Evolutionary conservation across 2,797 vertebrate species (phyloP), one percentile per base, ranked within the genome.

Genomic region (Notolepis coatsorum): DNA sequence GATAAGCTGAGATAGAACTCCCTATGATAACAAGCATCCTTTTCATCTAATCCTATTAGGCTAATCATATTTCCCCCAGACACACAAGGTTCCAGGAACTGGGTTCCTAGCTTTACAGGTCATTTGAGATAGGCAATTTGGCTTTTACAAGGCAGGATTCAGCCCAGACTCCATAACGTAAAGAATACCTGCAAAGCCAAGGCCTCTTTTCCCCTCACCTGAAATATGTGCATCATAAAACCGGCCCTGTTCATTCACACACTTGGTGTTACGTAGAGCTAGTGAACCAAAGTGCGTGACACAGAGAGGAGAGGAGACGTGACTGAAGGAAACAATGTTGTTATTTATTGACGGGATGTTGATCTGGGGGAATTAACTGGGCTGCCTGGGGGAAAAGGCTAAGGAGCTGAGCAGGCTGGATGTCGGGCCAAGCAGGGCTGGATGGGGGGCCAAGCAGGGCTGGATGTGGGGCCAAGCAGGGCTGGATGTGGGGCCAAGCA

Each of bases 111-210:
- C 65, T 90, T 89, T 85, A 88, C 81, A 77, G 82, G 85, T 85
- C 80, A 84, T 85, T 84, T 80, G 80, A 89, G 86, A 88, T 82
- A 28, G 10, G 77, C 76, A 84, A 78, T 87, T 82, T 84, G 69
- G 61, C 48, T 80, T 90, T 88, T 77, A 85, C 62, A 31, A 74
- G 71, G 65, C 84, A 79, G 75, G 68, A 73, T 68, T 83, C 55
- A 59, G 79, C 75, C 80, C 81, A 84, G 86, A 75, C 80, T 75
- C 46, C 28, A 38, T 78, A 82, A 84, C 71, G 68, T 82, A 72
- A 82, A n/a, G n/a, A 80, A 81, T 24, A 69, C 68, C 73, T 20
- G 24, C 59, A 60, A 72, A 60, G 71, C 66, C 25, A 12, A 7
- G 65, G 65, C 48, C 79, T 50, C 71, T 47, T 59, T 63, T 72